phyloP scores from a whole-genome alignment of 2,113 vertebrate genomes.

The Neolamprologus falcicula region DNA sequence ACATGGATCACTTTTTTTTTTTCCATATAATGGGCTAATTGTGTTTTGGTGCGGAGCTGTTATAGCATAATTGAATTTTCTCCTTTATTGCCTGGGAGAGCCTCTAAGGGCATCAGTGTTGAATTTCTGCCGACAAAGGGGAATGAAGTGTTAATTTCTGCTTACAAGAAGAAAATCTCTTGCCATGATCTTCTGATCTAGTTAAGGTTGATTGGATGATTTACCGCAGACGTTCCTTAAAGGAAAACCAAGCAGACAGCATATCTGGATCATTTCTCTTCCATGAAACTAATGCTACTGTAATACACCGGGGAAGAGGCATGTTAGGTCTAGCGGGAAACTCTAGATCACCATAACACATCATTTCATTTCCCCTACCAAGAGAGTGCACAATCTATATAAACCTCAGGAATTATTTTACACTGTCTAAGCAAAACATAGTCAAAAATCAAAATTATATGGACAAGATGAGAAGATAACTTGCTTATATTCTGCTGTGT shows the following conservation, averaged over 20 bases:
- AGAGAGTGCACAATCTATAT: constrained; percentile 59
- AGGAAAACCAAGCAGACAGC: constrained; percentile 62
- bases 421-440: constrained; percentile 76
- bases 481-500: constrained; percentile 60
- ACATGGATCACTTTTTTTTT: constrained; percentile 41
- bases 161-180: constrained; percentile 77
- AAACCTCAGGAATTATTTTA: constrained; percentile 72
- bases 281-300: constrained; percentile 65
- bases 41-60: constrained; percentile 48
- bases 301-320: constrained; percentile 60
- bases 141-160: constrained; percentile 81
- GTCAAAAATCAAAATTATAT: constrained; percentile 52
- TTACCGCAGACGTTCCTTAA: constrained; percentile 67
- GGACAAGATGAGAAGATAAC: constrained; percentile 49
- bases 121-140: constrained; percentile 79
- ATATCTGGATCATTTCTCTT: constrained; percentile 59
- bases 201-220: constrained; percentile 71
- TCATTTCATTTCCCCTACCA: constrained; percentile 53
- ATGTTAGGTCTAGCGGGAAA: constrained; percentile 66
- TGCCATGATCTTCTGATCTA: constrained; percentile 58
- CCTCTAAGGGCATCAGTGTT: constrained; percentile 58
- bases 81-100: constrained; percentile 59
- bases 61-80: constrained; percentile 64
- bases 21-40: constrained; percentile 48
- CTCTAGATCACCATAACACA: constrained; percentile 62